phyloP scores from a whole-genome alignment of 2,888 invertebrate genomes.

The Electrophaes corylata region DNA sequence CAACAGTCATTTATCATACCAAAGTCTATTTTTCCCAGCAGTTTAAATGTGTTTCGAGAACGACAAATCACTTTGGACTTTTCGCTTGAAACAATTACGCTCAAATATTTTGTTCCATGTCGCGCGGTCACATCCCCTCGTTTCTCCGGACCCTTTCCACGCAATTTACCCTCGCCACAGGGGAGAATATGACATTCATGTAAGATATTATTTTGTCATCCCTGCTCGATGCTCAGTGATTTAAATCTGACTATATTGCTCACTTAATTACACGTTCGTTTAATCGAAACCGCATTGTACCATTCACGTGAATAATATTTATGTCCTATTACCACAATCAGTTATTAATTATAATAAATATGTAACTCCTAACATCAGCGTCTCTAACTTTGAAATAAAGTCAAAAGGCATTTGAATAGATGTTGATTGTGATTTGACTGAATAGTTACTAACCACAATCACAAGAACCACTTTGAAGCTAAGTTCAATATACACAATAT shows the following conservation, averaged over 20 bases:
- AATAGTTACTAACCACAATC: too few relatives aligned
- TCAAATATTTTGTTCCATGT: conserved; percentile 45
- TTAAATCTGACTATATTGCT: conserved; percentile 62
- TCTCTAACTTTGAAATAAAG: too few relatives aligned
- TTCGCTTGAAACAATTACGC: conserved; percentile 41
- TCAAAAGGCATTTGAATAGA: too few relatives aligned
- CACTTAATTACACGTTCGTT: conserved; percentile 66
- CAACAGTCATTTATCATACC: conserved; percentile 31
- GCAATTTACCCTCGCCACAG: conserved; percentile 58
- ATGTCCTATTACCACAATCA: neutral
- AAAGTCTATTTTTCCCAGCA: conserved; percentile 23
- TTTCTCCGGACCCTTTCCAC: conserved; percentile 53
- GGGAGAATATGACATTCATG: conserved; percentile 59
- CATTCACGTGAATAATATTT: conserved; percentile 20
- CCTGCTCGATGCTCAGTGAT: conserved; percentile 54
- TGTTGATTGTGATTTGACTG: too few relatives aligned
- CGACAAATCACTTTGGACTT: conserved; percentile 40
- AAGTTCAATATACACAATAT: too few relatives aligned
- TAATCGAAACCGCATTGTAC: conserved; percentile 27
- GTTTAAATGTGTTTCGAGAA: conserved; percentile 33
- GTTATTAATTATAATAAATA: neutral
- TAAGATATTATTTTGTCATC: conserved; percentile 67
- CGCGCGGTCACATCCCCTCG: conserved; percentile 45
- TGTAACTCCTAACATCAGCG: too few relatives aligned
- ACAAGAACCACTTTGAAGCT: too few relatives aligned